Base-by-base conservation (phyloP, 2,797 vertebrate genomes). In the Ptychobarbus kaznakovi region DNA sequence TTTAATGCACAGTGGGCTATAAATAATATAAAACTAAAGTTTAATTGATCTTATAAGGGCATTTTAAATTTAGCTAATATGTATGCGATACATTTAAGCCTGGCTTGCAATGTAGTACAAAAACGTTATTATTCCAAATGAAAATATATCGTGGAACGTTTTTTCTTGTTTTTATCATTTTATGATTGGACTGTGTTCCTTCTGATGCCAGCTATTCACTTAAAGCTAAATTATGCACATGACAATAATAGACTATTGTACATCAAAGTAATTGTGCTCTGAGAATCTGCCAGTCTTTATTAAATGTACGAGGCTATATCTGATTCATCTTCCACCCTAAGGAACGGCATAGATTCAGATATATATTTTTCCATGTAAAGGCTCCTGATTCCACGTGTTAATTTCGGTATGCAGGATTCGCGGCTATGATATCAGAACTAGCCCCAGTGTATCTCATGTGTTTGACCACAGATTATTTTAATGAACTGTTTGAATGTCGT, bases 401-500 rank as follows among this genome's bases (percentile, higher is more conserved):
- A 69, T 46, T 6, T 53, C 44, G 16, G 16, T 8, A 15, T 70
- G 38, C n/a, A 22, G 16, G 11, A 22, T 10, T 72, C 4, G 42
- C 6, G 10, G 15, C 6, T 73, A 32, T 32, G 32, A 32, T 32
- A 61, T 63, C 51, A 44, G 7, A 61, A 61, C 58, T 35, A 38
- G 20, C 20, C n/a, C 32, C 11, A 9, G 4, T n/a, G 9, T 25
- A 58, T 46, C 18, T 58, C 35, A 18, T 20, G 51, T 46, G 49
- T 58, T 72, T 72, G 53, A 82, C 69, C 25, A 25, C 38, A 20
- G 10, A 20, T 35, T 44, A 69, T 56, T 78, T 78, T 35, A 84
- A 58, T 35, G 51, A 66, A 78, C 49, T 32, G 63, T n/a, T 35
- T 70, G 25, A 68, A 84, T 78, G 82, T 84, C 20, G 25, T 69